Conservation (phyloP, 2,797 vertebrate species). For the Corythornis leucogaster region DNA sequence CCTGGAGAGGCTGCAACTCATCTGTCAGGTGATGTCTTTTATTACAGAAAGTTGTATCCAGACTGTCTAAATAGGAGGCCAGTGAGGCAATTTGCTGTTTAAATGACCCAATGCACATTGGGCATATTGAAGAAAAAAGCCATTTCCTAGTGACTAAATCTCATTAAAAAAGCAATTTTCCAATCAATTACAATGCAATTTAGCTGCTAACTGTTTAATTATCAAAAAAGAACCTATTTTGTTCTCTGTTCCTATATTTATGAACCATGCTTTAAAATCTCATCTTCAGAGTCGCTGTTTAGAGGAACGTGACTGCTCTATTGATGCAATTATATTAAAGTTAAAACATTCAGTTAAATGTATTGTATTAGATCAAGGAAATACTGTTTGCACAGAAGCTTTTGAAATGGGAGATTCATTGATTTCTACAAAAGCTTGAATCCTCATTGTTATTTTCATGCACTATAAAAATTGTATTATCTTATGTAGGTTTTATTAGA, state of each 20-base stretch:
- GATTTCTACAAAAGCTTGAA: conserved; percentile 36
- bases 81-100: conserved; percentile 64
- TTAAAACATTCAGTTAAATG: conserved; percentile 40
- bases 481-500: conserved; percentile 60
- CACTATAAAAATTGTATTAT: conserved; percentile 58
- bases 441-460: conserved; percentile 51
- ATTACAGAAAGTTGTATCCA: background rate
- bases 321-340: conserved; percentile 29
- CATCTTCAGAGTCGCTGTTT: background rate
- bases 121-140: conserved; percentile 58
- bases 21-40: background rate
- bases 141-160: conserved; percentile 77
- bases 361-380: conserved; percentile 18
- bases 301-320: background rate
- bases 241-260: conserved; percentile 54
- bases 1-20: background rate
- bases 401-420: conserved; percentile 33
- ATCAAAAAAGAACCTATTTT: conserved; percentile 65
- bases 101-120: conserved; percentile 65
- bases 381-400: background rate
- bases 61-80: background rate
- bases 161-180: conserved; percentile 83
- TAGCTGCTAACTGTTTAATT: conserved; percentile 81
- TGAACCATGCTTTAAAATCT: conserved; percentile 10
- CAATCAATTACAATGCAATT: conserved; percentile 81